A percentile compares a stretch with the other conserved stretches of the same genome.
phyloP scores from a whole-genome alignment of 2,797 vertebrate species.

The Acanthopagrus latus region DNA sequence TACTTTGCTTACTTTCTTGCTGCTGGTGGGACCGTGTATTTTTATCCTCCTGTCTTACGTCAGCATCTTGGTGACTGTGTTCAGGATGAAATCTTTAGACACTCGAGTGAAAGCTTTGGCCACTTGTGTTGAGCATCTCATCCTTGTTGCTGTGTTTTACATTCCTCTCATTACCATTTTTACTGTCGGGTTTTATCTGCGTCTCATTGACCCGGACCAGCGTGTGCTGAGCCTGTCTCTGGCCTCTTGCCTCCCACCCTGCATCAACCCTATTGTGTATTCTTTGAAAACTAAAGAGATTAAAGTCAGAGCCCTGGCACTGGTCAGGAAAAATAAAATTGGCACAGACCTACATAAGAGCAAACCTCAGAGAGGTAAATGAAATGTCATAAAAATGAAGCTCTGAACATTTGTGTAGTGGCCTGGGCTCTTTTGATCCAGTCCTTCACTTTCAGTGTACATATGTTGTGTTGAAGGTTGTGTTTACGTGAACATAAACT shows the following conservation, averaged over 20 bases:
- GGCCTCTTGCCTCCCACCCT: constrained; percentile 79
- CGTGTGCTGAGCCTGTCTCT: constrained; percentile 77
- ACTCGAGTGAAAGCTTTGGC: constrained; percentile 72
- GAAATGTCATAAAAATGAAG: accelerated
- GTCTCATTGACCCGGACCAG: constrained; percentile 67
- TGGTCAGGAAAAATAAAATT: constrained; percentile 52
- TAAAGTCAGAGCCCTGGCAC: constrained; percentile 42
- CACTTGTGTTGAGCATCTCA: constrained; percentile 79
- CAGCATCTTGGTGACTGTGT: constrained; percentile 76
- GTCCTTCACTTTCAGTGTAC: not conserved
- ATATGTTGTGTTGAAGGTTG: not conserved
- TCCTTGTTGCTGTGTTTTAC: constrained; percentile 79
- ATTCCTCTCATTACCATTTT: constrained; percentile 76
- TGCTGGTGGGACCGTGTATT: constrained; percentile 43
- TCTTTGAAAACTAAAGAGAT: constrained; percentile 82
- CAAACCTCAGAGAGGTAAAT: not conserved
- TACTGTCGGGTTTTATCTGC: constrained; percentile 61
- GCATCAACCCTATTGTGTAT: constrained; percentile 80
- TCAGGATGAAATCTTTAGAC: constrained; percentile 77
- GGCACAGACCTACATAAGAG: not conserved
- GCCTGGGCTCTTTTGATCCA: not conserved
- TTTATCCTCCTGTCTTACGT: constrained; percentile 75
- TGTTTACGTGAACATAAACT: not conserved
- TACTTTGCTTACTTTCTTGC: not conserved
- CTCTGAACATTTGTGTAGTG: not conserved